Percentiles rank a stretch among this genome's conserved stretches.
Conservation (phyloP, 2,888 invertebrate genomes). For the Siphonodentalium dalli region DNA sequence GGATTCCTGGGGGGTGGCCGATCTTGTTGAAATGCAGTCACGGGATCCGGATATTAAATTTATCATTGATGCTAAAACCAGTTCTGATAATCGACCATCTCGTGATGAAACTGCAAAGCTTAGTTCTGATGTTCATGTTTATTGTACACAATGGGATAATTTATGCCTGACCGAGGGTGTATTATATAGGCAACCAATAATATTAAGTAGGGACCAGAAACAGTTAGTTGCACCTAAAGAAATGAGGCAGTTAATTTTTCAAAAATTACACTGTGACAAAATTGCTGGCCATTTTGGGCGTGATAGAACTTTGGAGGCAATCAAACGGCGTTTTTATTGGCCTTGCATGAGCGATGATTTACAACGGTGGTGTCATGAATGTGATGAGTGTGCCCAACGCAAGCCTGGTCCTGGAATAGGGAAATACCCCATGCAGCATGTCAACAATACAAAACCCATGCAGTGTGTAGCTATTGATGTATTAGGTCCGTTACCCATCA, state of each 20-base stretch:
- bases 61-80: too few species aligned
- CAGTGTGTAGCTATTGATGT: constrained; percentile 6
- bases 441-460: background rate
- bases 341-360: too few species aligned
- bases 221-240: background rate
- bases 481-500: constrained; percentile 7
- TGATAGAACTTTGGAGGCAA: background rate
- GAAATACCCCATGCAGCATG: constrained; percentile 1
- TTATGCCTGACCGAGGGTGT: too few species aligned
- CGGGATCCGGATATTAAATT: too few species aligned
- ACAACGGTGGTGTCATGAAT: constrained; percentile 5
- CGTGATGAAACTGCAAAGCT: too few species aligned
- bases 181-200: too few species aligned
- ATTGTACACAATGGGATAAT: too few species aligned
- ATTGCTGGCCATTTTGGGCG: background rate
- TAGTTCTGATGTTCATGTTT: too few species aligned
- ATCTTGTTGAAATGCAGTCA: too few species aligned
- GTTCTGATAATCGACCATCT: too few species aligned
- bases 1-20: too few species aligned
- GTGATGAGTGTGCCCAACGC: background rate
- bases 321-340: background rate
- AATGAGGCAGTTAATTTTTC: background rate
- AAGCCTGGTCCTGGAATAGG: background rate
- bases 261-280: background rate
- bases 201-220: too few species aligned